These are phyloP conservation scores for Tenthredo livida DNA, from an alignment of 2,888 invertebrate genomes.

Conservation along the genomic window DNA sequence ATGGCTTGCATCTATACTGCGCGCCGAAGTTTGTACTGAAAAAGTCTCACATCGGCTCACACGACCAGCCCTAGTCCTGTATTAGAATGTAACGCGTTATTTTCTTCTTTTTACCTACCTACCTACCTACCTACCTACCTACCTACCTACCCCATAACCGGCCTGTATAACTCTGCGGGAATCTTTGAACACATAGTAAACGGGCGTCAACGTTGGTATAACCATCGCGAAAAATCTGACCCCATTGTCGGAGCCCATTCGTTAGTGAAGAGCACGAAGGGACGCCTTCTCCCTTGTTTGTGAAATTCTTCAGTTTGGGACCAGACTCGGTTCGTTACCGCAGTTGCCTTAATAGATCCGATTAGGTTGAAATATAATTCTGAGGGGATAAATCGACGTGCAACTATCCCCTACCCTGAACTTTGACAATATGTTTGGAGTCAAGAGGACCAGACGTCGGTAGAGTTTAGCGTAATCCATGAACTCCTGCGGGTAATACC, in stretches of 20 bases:
- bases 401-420: not conserved
- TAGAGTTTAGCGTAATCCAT: constrained; percentile 46
- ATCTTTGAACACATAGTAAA: not conserved
- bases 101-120: not conserved
- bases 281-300: constrained; percentile 29
- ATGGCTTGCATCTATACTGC: not conserved
- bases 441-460: constrained; percentile 50
- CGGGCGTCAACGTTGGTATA: constrained; percentile 34
- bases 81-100: constrained; percentile 35
- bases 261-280: constrained; percentile 23
- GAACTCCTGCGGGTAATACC: not conserved
- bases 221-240: constrained; percentile 4
- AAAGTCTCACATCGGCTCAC: not conserved
- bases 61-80: not conserved
- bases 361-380: constrained; percentile 33
- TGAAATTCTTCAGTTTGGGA: constrained; percentile 24
- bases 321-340: constrained; percentile 37
- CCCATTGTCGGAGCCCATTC: constrained; percentile 19
- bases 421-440: constrained; percentile 32
- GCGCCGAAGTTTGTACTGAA: not conserved
- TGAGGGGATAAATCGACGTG: not conserved
- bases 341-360: constrained; percentile 42
- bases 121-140: not conserved
- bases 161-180: constrained; percentile 77
- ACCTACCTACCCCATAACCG: not conserved